Conservation (phyloP, 2,797 vertebrate species). For the Fistularia commersonii region DNA sequence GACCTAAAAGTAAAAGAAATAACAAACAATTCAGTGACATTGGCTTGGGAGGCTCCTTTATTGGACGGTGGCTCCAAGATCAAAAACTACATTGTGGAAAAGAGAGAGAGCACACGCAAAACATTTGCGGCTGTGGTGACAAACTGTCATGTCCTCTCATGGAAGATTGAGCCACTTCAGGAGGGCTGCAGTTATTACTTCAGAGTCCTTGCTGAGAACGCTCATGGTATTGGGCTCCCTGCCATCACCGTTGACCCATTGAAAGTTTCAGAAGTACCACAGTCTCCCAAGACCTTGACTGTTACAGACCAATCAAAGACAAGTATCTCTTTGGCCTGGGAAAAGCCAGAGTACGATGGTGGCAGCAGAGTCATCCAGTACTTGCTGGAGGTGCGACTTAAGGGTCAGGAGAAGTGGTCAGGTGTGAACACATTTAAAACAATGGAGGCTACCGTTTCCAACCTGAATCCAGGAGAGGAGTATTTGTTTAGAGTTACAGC, state of each 20-base stretch:
- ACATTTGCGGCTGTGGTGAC: conserved; percentile 93
- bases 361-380: conserved; percentile 96
- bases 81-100: conserved; percentile 97
- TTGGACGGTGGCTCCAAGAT: conserved; percentile 95
- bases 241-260: conserved; percentile 85
- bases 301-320: conserved; percentile 94
- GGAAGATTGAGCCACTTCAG: conserved; percentile 93
- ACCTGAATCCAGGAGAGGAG: conserved; percentile 90
- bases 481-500: conserved; percentile 95
- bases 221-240: conserved; percentile 90
- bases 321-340: conserved; percentile 94
- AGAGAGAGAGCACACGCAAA: conserved; percentile 96
- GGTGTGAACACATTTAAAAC: conserved; percentile 89
- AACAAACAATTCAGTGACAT: conserved; percentile 91
- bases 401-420: conserved; percentile 93
- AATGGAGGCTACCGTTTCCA: conserved; percentile 86
- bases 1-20: conserved; percentile 93
- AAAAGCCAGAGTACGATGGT: conserved; percentile 94
- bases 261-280: conserved; percentile 96
- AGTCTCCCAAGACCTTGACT: conserved; percentile 89
- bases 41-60: conserved; percentile 90
- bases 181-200: conserved; percentile 98
- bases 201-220: conserved; percentile 92
- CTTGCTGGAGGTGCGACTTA: conserved; percentile 93
- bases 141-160: conserved; percentile 92